These are phyloP conservation scores for Semnornis frantzii DNA, from an alignment of 2,113 vertebrate genomes.

Conservation along the genomic window DNA sequence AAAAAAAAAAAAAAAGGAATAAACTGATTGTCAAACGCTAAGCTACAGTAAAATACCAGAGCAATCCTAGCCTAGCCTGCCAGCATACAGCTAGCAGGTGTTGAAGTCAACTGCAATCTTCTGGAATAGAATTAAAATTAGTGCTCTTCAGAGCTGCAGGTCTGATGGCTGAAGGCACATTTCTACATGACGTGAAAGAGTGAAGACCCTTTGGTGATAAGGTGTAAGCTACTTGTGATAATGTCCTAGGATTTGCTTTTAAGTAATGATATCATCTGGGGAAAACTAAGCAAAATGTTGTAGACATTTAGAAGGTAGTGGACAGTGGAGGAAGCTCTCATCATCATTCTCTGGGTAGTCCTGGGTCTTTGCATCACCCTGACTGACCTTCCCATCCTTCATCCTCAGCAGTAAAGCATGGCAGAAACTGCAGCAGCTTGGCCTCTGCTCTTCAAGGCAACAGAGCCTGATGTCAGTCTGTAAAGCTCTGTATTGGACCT, in stretches of 20 bases:
- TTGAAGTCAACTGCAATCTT: background rate
- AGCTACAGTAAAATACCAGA: background rate
- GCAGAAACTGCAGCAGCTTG: background rate
- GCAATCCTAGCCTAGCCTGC: background rate
- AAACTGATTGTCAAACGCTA: conserved; percentile 2
- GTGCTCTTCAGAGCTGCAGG: background rate
- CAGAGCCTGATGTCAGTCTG: background rate
- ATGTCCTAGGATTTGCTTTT: background rate
- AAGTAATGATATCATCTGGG: background rate
- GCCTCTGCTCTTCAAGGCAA: background rate
- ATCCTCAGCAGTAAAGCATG: background rate
- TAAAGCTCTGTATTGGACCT: background rate
- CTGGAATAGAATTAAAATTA: background rate
- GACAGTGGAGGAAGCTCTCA: background rate
- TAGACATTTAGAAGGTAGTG: background rate
- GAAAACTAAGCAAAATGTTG: background rate
- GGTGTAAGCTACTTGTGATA: too few species aligned
- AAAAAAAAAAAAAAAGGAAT: background rate
- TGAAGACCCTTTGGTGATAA: background rate
- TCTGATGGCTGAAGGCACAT: background rate
- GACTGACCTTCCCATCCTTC: background rate
- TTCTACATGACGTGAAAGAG: background rate
- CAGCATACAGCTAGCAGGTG: background rate
- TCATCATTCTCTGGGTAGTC: background rate
- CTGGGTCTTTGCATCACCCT: background rate